phyloP scores from a whole-genome alignment of 2,113 vertebrate genomes.

The Polypterus senegalus region DNA sequence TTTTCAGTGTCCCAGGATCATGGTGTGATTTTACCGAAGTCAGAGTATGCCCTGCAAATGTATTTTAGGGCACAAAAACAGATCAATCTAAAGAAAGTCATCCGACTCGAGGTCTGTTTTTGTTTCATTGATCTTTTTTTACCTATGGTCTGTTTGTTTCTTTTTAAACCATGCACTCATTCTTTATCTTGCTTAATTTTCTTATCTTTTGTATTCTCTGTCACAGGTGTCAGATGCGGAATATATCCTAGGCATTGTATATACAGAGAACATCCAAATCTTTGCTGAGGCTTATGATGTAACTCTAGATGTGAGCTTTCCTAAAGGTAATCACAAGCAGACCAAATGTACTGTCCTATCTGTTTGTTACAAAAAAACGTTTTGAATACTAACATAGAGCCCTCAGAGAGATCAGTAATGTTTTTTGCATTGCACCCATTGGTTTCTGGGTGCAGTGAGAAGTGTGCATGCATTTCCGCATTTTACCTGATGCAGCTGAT shows the following conservation, averaged over 20 bases:
- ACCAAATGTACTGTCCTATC: too few relatives aligned
- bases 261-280: conserved; percentile 67
- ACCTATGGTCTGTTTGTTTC: too few relatives aligned
- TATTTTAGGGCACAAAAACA: conserved; percentile 37
- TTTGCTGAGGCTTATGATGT: conserved; percentile 73
- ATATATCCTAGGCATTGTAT: conserved; percentile 62
- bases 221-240: conserved; percentile 70
- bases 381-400: too few relatives aligned
- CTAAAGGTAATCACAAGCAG: conserved; percentile 51
- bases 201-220: neutral
- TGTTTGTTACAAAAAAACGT: too few relatives aligned
- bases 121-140: too few relatives aligned
- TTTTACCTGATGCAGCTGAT: too few relatives aligned
- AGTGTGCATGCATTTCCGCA: too few relatives aligned
- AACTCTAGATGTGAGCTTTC: conserved; percentile 57
- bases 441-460: too few relatives aligned
- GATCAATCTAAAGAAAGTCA: conserved; percentile 34
- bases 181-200: neutral
- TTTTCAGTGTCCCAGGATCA: conserved; percentile 26
- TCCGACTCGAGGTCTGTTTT: conserved; percentile 47
- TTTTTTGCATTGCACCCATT: too few relatives aligned
- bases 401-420: too few relatives aligned
- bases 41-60: conserved; percentile 25
- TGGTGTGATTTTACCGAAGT: conserved; percentile 27
- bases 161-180: too few relatives aligned